Base-by-base conservation (phyloP, 2,797 vertebrate genomes). In the Morelia viridis region DNA sequence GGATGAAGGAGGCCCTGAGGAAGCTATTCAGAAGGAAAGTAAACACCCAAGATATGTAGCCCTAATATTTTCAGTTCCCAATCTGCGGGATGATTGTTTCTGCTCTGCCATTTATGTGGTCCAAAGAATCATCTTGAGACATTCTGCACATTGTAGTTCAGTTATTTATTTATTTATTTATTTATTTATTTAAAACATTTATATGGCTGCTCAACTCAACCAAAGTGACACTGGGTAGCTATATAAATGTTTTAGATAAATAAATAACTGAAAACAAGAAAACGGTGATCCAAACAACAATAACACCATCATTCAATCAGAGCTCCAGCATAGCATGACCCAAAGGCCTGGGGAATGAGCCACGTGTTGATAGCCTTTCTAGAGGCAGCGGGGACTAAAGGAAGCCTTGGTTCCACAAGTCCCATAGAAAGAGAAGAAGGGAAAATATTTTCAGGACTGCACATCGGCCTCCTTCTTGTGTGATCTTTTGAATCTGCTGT, bases 1-100 rank as follows among this genome's bases (percentile, higher is more conserved):
- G 83, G 46, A 88, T 92, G 68, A 92, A 92, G 35, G 50, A 88
- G 28, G 91, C 87, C 17, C n/a, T 92, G 64, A 88, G n/a, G 65
- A 88, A 83, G 50, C 46, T 92, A 64, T 88, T 92, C 11, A 15
- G 19, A 1, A 83, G n/a, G 15, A 62, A 88, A 80, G n/a, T 84
- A 64, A 88, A 26, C 13, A 56, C 12, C 11, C 13, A 83, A 35
- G 17, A 41, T 6, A 15, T 83, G 4, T 28, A 60, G 4, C 56
- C 5, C 15, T 46, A 15, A 60, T 22, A 6, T 28, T 41, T 15
- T 41, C 4, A 62, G n/a, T 53, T 17, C 24, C 11, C 26, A 61
- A 8, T 24, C 28, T 89, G 65, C 41, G 28, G 31, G 57, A 56
- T 61, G 19, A 11, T 61, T 62, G 26, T 80, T 90, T 90, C 31